These are phyloP conservation scores for Tetragnatha versicolor DNA, from an alignment of 1,140 invertebrate genomes.

Conservation along the genomic window DNA sequence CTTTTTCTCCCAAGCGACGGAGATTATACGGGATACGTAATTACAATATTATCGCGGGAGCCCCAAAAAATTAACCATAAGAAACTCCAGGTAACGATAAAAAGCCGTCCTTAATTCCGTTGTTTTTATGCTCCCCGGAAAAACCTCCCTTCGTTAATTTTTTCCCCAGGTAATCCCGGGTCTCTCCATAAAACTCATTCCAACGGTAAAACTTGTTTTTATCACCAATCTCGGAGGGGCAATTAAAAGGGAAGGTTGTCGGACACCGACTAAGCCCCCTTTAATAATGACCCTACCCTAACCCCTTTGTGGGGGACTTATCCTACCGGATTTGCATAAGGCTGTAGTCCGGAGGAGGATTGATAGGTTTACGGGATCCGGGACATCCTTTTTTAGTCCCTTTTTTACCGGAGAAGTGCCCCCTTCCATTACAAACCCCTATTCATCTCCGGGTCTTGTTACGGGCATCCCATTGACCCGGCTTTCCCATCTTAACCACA, in stretches of 20 bases:
- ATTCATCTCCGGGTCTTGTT: constrained; percentile 40
- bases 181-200: constrained; percentile 38
- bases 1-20: too few relatives aligned
- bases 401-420: not conserved
- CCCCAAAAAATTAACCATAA: not conserved
- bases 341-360: not conserved
- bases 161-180: constrained; percentile 13
- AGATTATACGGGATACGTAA: too few relatives aligned
- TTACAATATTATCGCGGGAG: too few relatives aligned
- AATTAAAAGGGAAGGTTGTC: constrained; percentile 26
- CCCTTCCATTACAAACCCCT: constrained; percentile 30
- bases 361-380: constrained; percentile 31
- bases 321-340: constrained; percentile 47
- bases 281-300: constrained; percentile 50
- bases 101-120: not conserved
- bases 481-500: constrained; percentile 25
- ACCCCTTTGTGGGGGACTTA: constrained; percentile 7
- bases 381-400: constrained; percentile 4
- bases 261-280: constrained; percentile 18
- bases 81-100: constrained; percentile 30
- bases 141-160: not conserved
- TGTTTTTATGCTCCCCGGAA: not conserved
- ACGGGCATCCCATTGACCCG: too few relatives aligned
- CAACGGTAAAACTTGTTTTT: constrained; percentile 46
- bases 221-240: constrained; percentile 44